phyloP scores from a whole-genome alignment of 2,797 vertebrate species.

The Muscicapa striata region DNA sequence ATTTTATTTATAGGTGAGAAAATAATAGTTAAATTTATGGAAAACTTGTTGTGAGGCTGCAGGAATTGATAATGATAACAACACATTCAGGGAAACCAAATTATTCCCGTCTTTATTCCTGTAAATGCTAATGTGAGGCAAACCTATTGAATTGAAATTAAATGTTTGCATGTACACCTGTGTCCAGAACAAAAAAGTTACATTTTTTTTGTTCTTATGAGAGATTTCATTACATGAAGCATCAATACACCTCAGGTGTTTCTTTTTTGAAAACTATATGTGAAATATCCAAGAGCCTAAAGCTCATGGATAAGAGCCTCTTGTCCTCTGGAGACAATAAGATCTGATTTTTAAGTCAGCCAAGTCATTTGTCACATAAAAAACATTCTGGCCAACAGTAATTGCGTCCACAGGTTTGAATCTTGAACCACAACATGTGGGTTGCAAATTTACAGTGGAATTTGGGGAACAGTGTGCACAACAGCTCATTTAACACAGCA shows the following conservation, averaged over 20 bases:
- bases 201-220: conserved; percentile 55
- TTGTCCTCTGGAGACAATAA: conserved; percentile 50
- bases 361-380: conserved; percentile 63
- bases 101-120: conserved; percentile 62
- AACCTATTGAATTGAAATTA: conserved; percentile 73
- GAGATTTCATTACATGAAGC: conserved; percentile 66
- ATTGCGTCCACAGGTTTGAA: conserved; percentile 69
- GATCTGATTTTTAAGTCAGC: conserved; percentile 65
- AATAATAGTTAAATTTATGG: conserved; percentile 82
- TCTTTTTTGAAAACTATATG: conserved; percentile 62
- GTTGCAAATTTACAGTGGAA: conserved; percentile 47
- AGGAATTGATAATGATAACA: conserved; percentile 75
- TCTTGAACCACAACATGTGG: conserved; percentile 40
- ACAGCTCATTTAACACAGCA: not conserved
- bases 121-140: conserved; percentile 63
- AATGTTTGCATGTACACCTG: conserved; percentile 58
- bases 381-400: conserved; percentile 64
- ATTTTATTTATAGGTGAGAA: conserved; percentile 89
- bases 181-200: conserved; percentile 58
- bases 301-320: conserved; percentile 31
- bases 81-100: conserved; percentile 67
- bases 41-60: conserved; percentile 74
- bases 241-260: conserved; percentile 66
- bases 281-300: conserved; percentile 62
- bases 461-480: not conserved